phyloP scores from a whole-genome alignment of 1,140 invertebrate genomes.

The Lepidurus packardi region DNA sequence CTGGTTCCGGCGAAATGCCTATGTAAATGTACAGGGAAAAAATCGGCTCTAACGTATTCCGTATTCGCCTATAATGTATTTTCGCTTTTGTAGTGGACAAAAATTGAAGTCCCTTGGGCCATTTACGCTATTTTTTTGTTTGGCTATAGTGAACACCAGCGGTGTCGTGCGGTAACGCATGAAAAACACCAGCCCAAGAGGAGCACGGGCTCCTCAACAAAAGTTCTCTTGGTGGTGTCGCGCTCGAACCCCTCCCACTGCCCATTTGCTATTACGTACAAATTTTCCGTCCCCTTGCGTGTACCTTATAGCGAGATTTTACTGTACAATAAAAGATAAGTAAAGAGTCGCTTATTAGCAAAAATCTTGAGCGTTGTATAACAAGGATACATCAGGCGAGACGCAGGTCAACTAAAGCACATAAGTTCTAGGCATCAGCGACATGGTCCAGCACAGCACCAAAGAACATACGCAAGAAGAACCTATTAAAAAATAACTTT shows the following conservation, averaged over 20 bases:
- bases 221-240: not conserved
- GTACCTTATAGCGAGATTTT: conserved; percentile 15
- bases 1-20: too few relatives aligned
- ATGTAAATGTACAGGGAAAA: too few relatives aligned
- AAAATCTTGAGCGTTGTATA: conserved; percentile 7
- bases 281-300: conserved; percentile 8
- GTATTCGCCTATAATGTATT: too few relatives aligned
- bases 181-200: not conserved
- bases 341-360: not conserved
- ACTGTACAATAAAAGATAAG: not conserved
- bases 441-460: conserved; percentile 12
- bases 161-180: not conserved
- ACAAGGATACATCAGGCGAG: not conserved
- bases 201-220: not conserved
- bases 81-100: too few relatives aligned
- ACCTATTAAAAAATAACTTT: not conserved
- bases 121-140: not conserved
- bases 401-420: not conserved
- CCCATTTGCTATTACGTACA: not conserved
- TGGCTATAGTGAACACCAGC: not conserved
- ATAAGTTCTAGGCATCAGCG: not conserved
- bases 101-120: too few relatives aligned
- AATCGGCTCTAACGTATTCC: too few relatives aligned
- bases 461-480: not conserved
- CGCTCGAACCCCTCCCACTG: not conserved